These are phyloP conservation scores for Rosalia funebris DNA, from an alignment of 2,888 invertebrate species.

Conservation along the genomic window DNA sequence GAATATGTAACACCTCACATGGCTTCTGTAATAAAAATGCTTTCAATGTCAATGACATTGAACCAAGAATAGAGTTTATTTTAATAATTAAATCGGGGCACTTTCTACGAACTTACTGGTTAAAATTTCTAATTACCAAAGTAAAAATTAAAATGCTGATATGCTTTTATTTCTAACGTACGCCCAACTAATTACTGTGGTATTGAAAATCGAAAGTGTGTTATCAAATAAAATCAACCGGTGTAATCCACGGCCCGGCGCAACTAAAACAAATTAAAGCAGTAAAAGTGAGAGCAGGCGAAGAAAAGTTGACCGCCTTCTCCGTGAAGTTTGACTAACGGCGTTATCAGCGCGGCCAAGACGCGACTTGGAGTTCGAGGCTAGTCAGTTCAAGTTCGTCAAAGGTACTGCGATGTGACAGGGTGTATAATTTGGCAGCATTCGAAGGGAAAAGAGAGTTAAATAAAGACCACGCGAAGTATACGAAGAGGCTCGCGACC, in stretches of 20 bases:
- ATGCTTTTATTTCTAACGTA: conserved; percentile 17
- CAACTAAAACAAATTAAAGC: conserved; percentile 12
- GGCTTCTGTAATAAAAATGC: background rate
- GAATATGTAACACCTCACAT: background rate
- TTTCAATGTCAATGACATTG: conserved; percentile 15
- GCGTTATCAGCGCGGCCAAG: background rate
- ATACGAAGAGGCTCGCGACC: conserved; percentile 51
- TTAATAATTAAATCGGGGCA: conserved; percentile 8
- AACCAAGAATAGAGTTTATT: background rate
- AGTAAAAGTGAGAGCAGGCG: conserved; percentile 28
- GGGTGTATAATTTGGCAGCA: conserved; percentile 19
- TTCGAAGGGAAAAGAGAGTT: conserved; percentile 24
- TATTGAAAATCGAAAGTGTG: conserved; percentile 30
- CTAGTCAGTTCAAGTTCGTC: conserved; percentile 4
- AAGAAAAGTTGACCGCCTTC: conserved; percentile 9
- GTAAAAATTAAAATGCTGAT: background rate
- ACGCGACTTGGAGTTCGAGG: conserved; percentile 4
- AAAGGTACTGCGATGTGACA: conserved; percentile 9
- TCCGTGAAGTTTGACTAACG: background rate
- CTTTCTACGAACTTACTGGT: conserved; percentile 14
- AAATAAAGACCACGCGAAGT: conserved; percentile 37
- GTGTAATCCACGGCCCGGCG: conserved; percentile 2
- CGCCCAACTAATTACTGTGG: background rate
- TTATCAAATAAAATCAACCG: conserved; percentile 21
- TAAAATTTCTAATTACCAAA: conserved; percentile 14